Evolutionary conservation across 1,140 invertebrate species (phyloP), one percentile per base, ranked within the genome.

Genomic region (Ladona fulva): DNA sequence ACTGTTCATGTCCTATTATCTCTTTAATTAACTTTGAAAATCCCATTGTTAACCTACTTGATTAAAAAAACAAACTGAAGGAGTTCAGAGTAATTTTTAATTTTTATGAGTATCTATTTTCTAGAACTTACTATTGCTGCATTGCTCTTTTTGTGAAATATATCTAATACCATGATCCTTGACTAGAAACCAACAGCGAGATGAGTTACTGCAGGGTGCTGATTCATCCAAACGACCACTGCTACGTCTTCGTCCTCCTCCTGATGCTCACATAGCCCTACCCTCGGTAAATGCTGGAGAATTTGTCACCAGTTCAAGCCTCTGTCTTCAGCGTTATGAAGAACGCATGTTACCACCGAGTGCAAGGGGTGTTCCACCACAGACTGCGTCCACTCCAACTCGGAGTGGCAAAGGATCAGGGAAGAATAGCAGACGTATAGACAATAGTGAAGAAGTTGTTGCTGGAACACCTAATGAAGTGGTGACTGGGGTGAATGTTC

Each of bases 241-340:
- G 25, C 82, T 89, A 37, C 83, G 88, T 42, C 81, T 87, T 0
- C 86, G 88, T 16, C 88, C 87, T n/a, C 83, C 87, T 0, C 88
- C 88, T 74, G 86, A 87, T 0, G 84, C 83, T 59, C 87, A 89
- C 81, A 89, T 94, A 74, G 88, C 91, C 79, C 82, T 93, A 7
- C 92, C 92, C 0, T 86, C 89, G n/a, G 86, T 93, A 0, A 92
- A 90, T 83, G 87, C 92, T 24, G 91, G 90, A 73, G 92, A 93
- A 82, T 91, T 91, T 81, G 83, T 93, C 19, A 92, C 91, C 59
- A 92, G 77, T 44, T 89, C 91, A 78, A 92, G 90, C 80, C 91
- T 94, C 0, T 92, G 91, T 82, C 88, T 93, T 76, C 89, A 89
- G 78, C 90, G 91, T 0, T 92, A 93, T 81, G 88, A 93, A 81